Conservation (phyloP, 2,113 vertebrate genomes). For the Helogale parvula region DNA sequence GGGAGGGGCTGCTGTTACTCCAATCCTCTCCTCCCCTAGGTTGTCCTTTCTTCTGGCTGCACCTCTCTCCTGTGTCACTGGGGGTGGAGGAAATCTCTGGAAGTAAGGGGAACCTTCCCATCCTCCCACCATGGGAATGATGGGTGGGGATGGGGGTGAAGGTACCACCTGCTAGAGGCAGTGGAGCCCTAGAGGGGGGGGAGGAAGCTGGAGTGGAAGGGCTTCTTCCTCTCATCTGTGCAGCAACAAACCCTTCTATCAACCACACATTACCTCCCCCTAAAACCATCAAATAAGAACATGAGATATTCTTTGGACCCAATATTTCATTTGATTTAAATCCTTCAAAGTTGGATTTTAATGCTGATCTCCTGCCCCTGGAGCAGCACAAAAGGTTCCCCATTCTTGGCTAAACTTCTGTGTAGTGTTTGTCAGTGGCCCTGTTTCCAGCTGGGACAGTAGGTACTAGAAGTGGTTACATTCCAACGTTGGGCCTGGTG, state of each 20-base stretch:
- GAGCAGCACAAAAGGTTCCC: background rate
- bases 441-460: background rate
- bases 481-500: background rate
- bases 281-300: background rate
- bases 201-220: background rate
- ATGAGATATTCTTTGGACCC: background rate
- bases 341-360: background rate
- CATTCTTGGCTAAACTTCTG: too few relatives aligned
- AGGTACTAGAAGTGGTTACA: background rate
- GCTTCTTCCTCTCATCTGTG: background rate
- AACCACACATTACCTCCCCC: background rate
- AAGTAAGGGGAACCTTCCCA: background rate
- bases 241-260: background rate
- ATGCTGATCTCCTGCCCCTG: background rate
- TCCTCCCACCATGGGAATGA: background rate
- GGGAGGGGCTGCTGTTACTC: too few relatives aligned
- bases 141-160: background rate
- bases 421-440: background rate
- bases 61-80: background rate
- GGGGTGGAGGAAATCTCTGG: background rate
- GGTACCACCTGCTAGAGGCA: background rate
- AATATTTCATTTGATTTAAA: background rate
- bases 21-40: too few relatives aligned
- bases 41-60: too few relatives aligned
- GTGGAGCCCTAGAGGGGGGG: background rate